Base-by-base conservation (phyloP, 1,140 invertebrate genomes). In the Anastatus disparis region DNA sequence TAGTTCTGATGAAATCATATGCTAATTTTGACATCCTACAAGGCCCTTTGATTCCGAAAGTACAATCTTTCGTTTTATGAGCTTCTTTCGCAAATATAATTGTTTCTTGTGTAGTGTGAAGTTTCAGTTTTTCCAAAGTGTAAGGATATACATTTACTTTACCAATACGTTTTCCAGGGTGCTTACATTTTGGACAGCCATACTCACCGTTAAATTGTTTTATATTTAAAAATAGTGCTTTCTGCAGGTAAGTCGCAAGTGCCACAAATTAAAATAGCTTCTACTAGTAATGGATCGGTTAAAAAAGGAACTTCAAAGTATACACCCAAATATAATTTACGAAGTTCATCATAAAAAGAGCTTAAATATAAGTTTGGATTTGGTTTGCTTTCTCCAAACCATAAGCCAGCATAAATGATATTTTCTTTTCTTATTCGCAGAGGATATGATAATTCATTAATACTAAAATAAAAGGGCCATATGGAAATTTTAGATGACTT, bases 401-500 rank as follows among this genome's bases (percentile, higher is more conserved):
- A 71, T 12, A 74, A 17, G 1, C 59, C 73, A 9, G 62, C 69
- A 2, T 71, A 20, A 2, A 69, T 13, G 0, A 66, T 48, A 52
- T 75, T 75, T 55, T 75, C 69, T 42, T 68, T 56, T 22, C 48
- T 69, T 0, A 29, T 42, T 15, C 71, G 46, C 9, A 50, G 7
- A 1, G n/a, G 31, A 27, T 50, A 75, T 0, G 65, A 65, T 7
- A 75, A 50, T 56, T 75, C 74, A 29, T 74, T 81, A 2, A 81
- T 69, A 9, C 50, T 59, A 3, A 78, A 29, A 56, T 80, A 72
- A 35, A 80, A 69, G 31, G 79, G 80, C 79, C 80, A 81, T 27
- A 81, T 61, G 53, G 62, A 66, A 20, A 67, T 63, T 66, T 78
- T 76, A 3, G 77, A 81, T 6, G 77, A 80, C 31, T 76, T 76